These are phyloP conservation scores for Scaptomyza flava DNA, from an alignment of 2,888 invertebrate species.

Conservation along the genomic window DNA sequence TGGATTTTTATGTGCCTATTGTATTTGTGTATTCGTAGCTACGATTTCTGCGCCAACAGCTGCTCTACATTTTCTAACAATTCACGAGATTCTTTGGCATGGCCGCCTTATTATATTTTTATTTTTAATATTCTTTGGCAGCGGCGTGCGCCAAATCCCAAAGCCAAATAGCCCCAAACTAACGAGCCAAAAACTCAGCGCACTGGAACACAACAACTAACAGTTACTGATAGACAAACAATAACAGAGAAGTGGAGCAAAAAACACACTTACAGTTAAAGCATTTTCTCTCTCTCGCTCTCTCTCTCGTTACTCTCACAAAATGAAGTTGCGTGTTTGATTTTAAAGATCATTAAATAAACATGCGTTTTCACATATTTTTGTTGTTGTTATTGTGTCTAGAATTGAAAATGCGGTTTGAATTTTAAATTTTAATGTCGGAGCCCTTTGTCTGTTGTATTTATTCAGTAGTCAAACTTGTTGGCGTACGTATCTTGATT, in stretches of 20 bases:
- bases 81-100: conserved; percentile 43
- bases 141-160: conserved; percentile 68
- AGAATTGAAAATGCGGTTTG: conserved; percentile 48
- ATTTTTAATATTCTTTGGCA: conserved; percentile 43
- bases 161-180: conserved; percentile 72
- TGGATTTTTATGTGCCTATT: conserved; percentile 50
- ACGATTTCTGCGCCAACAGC: conserved; percentile 16
- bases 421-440: conserved; percentile 50
- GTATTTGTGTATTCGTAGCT: conserved; percentile 16
- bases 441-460: conserved; percentile 35
- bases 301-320: conserved; percentile 6
- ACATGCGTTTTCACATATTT: conserved; percentile 35
- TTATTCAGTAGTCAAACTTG: conserved; percentile 3
- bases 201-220: conserved; percentile 63
- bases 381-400: conserved; percentile 17
- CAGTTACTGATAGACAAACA: conserved; percentile 18
- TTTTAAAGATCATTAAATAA: conserved; percentile 47
- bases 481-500: conserved; percentile 7
- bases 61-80: conserved; percentile 50
- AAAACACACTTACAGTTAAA: conserved; percentile 58
- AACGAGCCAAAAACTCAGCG: conserved; percentile 72
- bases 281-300: conserved; percentile 40
- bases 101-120: conserved; percentile 55
- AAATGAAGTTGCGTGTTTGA: conserved; percentile 21
- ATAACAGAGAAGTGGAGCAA: conserved; percentile 7